phyloP scores from a whole-genome alignment of 1,140 invertebrate genomes.

The Drosophila pseudoobscura region DNA sequence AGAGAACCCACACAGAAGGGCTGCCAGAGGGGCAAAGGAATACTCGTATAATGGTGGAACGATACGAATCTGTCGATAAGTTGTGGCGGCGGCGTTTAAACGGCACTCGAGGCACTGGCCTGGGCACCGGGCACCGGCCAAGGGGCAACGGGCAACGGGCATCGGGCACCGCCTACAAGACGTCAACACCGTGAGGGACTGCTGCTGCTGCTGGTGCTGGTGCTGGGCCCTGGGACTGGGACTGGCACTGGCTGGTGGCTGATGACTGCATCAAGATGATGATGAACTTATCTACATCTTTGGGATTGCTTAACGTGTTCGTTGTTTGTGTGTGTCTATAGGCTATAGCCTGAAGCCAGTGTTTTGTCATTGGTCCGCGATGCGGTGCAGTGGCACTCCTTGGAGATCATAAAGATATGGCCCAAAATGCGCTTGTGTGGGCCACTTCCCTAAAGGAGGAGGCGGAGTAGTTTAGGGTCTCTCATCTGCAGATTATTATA shows the following conservation, averaged over 20 bases:
- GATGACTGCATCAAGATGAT: conserved; percentile 32
- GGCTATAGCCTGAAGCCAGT: conserved; percentile 1
- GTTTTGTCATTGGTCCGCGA: conserved; percentile 37
- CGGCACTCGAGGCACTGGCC: conserved; percentile 60
- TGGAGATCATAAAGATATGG: conserved; percentile 24
- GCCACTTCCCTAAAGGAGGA: conserved; percentile 11
- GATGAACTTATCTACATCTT: conserved; percentile 78
- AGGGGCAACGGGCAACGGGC: background rate
- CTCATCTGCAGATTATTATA: background rate
- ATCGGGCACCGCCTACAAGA: conserved; percentile 69
- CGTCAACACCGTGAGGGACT: conserved; percentile 60
- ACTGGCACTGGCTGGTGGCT: conserved; percentile 16
- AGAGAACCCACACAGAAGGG: conserved; percentile 8
- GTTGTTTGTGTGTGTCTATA: conserved; percentile 17
- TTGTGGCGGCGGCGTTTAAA: conserved; percentile 65
- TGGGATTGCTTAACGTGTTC: conserved; percentile 54
- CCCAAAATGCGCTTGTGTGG: conserved; percentile 42
- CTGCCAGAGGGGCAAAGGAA: too few species aligned
- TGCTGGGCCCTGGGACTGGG: background rate
- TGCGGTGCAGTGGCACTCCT: conserved; percentile 53
- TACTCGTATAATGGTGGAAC: conserved; percentile 7
- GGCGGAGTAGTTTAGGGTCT: background rate
- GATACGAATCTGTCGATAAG: conserved; percentile 74
- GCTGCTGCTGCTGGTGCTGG: conserved; percentile 1
- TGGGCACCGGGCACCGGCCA: conserved; percentile 30